phyloP scores from a whole-genome alignment of 2,113 vertebrate genomes.

The Atlantisia rogersi region DNA sequence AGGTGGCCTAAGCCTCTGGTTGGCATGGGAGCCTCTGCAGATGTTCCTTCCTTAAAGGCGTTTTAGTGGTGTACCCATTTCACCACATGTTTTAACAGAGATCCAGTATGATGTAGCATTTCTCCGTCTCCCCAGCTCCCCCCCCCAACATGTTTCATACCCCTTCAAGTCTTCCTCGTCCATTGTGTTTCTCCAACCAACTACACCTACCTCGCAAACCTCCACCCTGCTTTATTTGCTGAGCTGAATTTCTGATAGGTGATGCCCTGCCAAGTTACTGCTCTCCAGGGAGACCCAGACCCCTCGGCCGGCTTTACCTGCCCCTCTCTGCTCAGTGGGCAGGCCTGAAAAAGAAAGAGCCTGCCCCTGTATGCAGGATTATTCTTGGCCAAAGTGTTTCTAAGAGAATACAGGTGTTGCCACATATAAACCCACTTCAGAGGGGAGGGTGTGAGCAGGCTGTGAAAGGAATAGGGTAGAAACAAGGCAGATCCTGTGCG shows the following conservation, averaged over 20 bases:
- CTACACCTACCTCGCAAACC: neutral
- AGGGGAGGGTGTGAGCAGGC: neutral
- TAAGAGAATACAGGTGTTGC: slow-evolving; percentile 25
- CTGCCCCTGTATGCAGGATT: neutral
- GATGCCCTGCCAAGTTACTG: neutral
- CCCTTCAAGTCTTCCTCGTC: neutral
- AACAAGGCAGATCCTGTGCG: neutral
- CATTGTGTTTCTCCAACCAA: neutral
- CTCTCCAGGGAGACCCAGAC: neutral
- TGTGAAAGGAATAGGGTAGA: neutral
- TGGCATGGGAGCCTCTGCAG: neutral
- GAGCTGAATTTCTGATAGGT: neutral
- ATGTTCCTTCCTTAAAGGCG: fast-evolving
- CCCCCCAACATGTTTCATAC: fast-evolving
- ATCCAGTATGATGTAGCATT: neutral
- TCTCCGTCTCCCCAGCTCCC: neutral
- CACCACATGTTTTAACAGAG: neutral
- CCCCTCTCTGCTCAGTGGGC: neutral
- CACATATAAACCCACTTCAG: neutral
- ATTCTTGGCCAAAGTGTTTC: slow-evolving; percentile 18
- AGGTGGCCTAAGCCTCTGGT: fast-evolving
- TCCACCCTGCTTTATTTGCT: neutral
- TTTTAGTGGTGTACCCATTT: neutral
- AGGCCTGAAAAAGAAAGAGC: neutral
- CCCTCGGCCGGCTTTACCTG: fast-evolving